phyloP scores from a whole-genome alignment of 2,888 invertebrate genomes.

The Perdita meconis region DNA sequence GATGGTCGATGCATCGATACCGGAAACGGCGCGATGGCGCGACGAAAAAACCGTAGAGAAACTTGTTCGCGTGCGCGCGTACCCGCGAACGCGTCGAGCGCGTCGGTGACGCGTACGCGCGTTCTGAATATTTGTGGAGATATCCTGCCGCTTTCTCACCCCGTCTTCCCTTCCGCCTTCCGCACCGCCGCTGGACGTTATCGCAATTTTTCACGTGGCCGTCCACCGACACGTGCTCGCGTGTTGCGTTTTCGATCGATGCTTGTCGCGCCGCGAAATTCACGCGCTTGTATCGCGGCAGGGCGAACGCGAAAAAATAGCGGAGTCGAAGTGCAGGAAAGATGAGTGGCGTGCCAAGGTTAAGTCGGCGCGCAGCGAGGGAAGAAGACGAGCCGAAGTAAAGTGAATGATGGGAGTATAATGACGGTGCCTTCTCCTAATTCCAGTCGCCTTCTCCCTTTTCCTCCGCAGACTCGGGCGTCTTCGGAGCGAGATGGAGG shows the following conservation, averaged over 20 bases:
- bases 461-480: conserved; percentile 26
- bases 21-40: conserved; percentile 75
- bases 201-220: conserved; percentile 48
- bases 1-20: conserved; percentile 77
- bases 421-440: conserved; percentile 79
- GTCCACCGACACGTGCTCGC: conserved; percentile 32
- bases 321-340: conserved; percentile 29
- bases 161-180: conserved; percentile 44
- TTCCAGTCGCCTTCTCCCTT: conserved; percentile 66
- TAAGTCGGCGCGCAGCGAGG: conserved; percentile 38
- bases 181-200: conserved; percentile 40
- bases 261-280: not conserved
- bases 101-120: conserved; percentile 41
- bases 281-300: not conserved
- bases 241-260: conserved; percentile 18
- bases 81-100: not conserved
- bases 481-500: conserved; percentile 24
- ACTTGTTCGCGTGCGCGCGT: conserved; percentile 40
- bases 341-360: conserved; percentile 43
- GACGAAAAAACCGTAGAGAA: conserved; percentile 62
- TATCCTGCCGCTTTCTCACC: conserved; percentile 60
- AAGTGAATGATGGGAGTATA: conserved; percentile 79
- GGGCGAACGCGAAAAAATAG: conserved; percentile 17
- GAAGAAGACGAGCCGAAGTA: conserved; percentile 58
- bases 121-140: conserved; percentile 72